A percentile compares a stretch with the other conserved stretches of the same genome.
Conservation (phyloP, 2,797 vertebrate genomes). For the Alauda arvensis region DNA sequence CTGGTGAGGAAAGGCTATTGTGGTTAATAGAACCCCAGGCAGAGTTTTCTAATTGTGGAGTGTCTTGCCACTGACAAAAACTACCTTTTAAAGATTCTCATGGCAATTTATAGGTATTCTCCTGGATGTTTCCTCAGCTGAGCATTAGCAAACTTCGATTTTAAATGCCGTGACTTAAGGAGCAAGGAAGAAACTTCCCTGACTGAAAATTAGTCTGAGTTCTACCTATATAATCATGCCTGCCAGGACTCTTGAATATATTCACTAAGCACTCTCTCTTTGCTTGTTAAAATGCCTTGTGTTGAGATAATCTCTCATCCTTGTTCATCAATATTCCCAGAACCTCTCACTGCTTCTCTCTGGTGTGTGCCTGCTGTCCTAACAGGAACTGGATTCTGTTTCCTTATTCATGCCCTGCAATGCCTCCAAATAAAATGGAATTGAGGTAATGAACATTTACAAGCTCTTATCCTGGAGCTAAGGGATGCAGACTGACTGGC, state of each 20-base stretch:
- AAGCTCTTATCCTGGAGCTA: neutral
- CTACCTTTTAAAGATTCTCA: neutral
- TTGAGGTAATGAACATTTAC: neutral
- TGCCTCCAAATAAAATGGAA: neutral
- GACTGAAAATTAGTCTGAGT: neutral
- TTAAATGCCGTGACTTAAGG: neutral
- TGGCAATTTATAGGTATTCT: neutral
- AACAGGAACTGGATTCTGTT: neutral
- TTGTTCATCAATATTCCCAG: neutral
- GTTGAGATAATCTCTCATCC: neutral
- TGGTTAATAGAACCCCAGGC: neutral
- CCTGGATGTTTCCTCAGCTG: neutral
- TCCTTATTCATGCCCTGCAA: neutral
- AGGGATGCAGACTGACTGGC: neutral
- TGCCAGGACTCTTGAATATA: neutral
- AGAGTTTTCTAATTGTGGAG: neutral
- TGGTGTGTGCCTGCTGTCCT: neutral
- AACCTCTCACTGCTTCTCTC: neutral
- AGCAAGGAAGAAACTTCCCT: neutral
- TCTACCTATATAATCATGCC: neutral
- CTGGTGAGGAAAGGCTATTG: neutral
- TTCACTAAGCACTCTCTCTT: neutral
- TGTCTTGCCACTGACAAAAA: neutral
- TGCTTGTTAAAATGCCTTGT: neutral
- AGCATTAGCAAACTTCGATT: neutral